phyloP scores from a whole-genome alignment of 2,113 vertebrate species.

The Cephalopholis sonnerati region DNA sequence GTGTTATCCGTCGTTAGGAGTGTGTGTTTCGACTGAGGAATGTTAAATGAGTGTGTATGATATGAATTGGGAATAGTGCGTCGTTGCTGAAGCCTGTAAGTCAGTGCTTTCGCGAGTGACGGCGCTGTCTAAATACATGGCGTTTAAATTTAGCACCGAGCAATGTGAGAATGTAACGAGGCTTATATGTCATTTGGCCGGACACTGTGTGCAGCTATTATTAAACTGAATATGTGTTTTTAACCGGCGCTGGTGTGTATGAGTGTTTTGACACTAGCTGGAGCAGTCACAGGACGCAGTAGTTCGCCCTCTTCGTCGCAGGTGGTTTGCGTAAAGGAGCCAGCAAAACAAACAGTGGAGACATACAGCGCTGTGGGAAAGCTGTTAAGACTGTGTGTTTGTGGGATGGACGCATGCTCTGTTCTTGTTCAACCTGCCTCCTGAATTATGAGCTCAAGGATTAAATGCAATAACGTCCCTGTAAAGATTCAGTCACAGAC shows the following conservation, averaged over 20 bases:
- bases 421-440: slow-evolving; percentile 73
- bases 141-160: slow-evolving; percentile 75
- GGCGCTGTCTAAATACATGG: slow-evolving; percentile 54
- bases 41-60: not conserved
- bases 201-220: slow-evolving; percentile 32
- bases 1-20: accelerated
- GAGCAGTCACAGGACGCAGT: slow-evolving; percentile 1
- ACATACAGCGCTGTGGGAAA: not conserved
- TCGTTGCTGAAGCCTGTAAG: slow-evolving; percentile 29
- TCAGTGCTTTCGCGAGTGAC: slow-evolving; percentile 26
- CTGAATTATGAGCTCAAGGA: slow-evolving; percentile 35
- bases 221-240: slow-evolving; percentile 12
- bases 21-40: not conserved
- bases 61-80: not conserved
- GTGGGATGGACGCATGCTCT: not conserved
- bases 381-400: slow-evolving; percentile 19
- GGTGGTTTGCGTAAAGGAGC: slow-evolving; percentile 72
- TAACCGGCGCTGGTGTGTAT: not conserved
- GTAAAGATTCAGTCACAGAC: not conserved
- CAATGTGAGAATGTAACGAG: slow-evolving; percentile 47
- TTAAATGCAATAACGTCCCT: not conserved
- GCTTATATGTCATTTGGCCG: slow-evolving; percentile 31
- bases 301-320: slow-evolving; percentile 39
- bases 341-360: slow-evolving; percentile 46
- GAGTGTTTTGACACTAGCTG: slow-evolving; percentile 4